Conservation (phyloP, 2,113 vertebrate genomes). For the Phalacrocorax aristotelis region DNA sequence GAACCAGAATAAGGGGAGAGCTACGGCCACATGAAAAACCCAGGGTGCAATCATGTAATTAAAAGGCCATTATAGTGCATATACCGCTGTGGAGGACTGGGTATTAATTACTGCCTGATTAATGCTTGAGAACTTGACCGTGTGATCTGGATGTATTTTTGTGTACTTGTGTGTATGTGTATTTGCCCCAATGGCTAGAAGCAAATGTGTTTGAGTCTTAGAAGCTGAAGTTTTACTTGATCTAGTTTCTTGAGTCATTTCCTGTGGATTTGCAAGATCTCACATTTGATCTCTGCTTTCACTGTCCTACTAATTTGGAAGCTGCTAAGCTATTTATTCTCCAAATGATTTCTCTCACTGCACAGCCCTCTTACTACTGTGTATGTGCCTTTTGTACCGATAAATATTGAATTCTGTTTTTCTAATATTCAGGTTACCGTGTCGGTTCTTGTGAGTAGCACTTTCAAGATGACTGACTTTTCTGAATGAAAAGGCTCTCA, state of each 20-base stretch:
- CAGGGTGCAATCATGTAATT: neutral
- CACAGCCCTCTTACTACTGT: neutral
- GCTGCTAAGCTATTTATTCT: neutral
- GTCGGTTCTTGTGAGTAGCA: accelerated
- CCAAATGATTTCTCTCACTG: neutral
- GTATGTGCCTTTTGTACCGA: neutral
- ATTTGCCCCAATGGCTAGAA: neutral
- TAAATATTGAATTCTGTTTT: neutral
- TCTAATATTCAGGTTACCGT: neutral
- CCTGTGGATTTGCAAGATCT: slow-evolving; percentile 23
- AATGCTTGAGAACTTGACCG: neutral
- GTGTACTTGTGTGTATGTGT: neutral
- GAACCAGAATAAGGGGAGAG: neutral
- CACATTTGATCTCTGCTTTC: slow-evolving; percentile 16
- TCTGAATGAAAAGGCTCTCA: slow-evolving; percentile 52
- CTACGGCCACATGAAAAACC: neutral
- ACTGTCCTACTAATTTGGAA: neutral
- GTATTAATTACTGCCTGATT: neutral
- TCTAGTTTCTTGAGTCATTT: slow-evolving; percentile 44
- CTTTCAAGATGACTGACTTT: slow-evolving; percentile 6
- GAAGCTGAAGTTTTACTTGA: neutral
- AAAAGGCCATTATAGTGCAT: neutral
- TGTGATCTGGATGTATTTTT: neutral
- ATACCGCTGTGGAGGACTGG: neutral
- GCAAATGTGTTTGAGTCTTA: neutral